phyloP scores from a whole-genome alignment of 2,888 invertebrate species.

The Hypsopygia costalis region DNA sequence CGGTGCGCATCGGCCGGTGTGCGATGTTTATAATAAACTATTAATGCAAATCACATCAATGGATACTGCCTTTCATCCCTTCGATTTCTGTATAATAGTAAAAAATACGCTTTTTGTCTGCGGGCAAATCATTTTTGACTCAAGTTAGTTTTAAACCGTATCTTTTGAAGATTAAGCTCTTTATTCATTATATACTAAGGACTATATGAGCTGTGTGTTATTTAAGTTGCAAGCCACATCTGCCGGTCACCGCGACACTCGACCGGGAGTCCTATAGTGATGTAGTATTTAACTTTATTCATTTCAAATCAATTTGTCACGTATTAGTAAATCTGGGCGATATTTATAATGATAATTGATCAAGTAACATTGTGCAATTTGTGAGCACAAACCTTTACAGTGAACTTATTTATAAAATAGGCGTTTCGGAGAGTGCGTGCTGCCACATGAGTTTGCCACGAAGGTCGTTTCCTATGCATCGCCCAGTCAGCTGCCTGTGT shows the following conservation, averaged over 20 bases:
- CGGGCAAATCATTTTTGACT: too few species aligned
- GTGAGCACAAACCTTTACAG: neutral
- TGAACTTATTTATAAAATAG: neutral
- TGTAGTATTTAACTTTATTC: slow-evolving; percentile 25
- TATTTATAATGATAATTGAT: neutral
- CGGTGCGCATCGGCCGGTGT: neutral
- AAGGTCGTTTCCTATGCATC: too few species aligned
- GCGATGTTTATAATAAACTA: neutral
- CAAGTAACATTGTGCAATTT: neutral
- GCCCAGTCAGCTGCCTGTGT: too few species aligned
- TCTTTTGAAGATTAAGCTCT: too few species aligned
- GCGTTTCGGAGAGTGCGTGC: neutral
- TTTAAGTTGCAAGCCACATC: neutral
- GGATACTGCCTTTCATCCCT: too few species aligned
- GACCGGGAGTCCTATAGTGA: slow-evolving; percentile 26
- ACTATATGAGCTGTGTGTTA: neutral
- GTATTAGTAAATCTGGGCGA: neutral
- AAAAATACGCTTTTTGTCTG: too few species aligned
- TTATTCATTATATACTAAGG: too few species aligned
- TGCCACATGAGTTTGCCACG: too few species aligned
- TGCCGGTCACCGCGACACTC: slow-evolving; percentile 16
- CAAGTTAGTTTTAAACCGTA: too few species aligned
- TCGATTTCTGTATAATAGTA: too few species aligned
- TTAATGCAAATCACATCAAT: too few species aligned
- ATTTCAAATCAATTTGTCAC: slow-evolving; percentile 16